phyloP scores from a whole-genome alignment of 2,113 vertebrate genomes.

The Saguinus imperator region DNA sequence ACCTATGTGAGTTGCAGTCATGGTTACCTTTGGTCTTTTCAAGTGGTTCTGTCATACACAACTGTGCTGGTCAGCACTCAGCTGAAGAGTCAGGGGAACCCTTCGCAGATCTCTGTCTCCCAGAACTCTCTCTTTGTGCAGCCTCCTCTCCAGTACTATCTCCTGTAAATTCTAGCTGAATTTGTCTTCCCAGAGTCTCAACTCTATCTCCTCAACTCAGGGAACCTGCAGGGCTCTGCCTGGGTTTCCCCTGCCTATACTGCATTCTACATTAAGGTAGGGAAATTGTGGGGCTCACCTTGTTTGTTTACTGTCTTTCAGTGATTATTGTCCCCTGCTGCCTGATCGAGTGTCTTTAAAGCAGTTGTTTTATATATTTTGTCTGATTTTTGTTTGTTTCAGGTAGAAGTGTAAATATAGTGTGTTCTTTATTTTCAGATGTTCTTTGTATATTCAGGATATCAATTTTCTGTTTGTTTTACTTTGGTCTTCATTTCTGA shows the following conservation, averaged over 20 bases:
- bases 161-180: background rate
- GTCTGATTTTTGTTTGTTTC: background rate
- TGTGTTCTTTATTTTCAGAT: background rate
- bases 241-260: background rate
- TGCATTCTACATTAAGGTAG: background rate
- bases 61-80: background rate
- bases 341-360: background rate
- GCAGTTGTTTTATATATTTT: background rate
- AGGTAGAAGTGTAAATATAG: background rate
- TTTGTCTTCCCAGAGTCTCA: background rate
- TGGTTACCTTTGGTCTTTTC: background rate
- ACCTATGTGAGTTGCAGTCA: background rate
- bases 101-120: background rate
- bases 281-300: background rate
- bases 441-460: background rate
- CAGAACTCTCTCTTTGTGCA: background rate
- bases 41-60: background rate
- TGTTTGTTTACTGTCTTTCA: background rate
- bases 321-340: background rate
- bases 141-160: background rate
- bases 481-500: background rate
- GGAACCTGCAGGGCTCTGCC: background rate
- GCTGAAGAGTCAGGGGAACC: background rate
- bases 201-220: background rate
- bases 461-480: background rate